Base-by-base conservation (phyloP, 2,113 vertebrate genomes). In the Amphiprion percula region DNA sequence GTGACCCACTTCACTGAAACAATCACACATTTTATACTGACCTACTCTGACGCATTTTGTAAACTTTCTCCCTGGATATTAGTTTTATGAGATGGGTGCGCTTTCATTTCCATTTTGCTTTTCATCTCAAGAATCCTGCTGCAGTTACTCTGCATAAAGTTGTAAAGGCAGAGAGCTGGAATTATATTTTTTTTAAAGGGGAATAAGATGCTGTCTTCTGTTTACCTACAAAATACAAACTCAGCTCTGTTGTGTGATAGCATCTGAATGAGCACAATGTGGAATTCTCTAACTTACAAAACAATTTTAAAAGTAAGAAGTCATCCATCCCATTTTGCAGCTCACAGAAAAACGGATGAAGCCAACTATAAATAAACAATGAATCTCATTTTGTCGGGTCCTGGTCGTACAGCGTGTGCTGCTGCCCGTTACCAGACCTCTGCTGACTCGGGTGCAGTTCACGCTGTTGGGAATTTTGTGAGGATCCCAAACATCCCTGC, bases 401-500 rank as follows among this genome's bases (percentile, higher is more conserved):
- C 46, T 58, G 58, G 65, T 37, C 64, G 53, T 56, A 66, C 39
- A 72, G 19, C 71, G 46, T 62, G 6, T 23, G 46, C 65, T 63
- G 41, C 52, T 74, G 55, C 60, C 60, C 10, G 10, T 50, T 74
- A 52, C 17, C 61, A 71, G 84, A 82, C 73, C 84, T 70, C 19
- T 59, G 74, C 64, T 76, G 67, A 74, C 58, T 76, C 14, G 23
- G 58, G 47, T 15, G 54, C 52, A 64, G 21, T 68, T 24, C 11
- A 8, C 33, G 28, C 71, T 65, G 15, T 24, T 87, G 67, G 82
- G 76, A 83, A 74, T 86, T 87, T 68, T 70, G 50, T 61, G 75
- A 87, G 68, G 66, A 83, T 88, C 81, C 77, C 2, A 37, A 79
- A 75, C 71, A 72, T 85, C 54, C 58, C 28, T 62, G 56, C 65